Conservation (phyloP, 92 coral and sea anemone species). For the Phenganax subtilis region DNA sequence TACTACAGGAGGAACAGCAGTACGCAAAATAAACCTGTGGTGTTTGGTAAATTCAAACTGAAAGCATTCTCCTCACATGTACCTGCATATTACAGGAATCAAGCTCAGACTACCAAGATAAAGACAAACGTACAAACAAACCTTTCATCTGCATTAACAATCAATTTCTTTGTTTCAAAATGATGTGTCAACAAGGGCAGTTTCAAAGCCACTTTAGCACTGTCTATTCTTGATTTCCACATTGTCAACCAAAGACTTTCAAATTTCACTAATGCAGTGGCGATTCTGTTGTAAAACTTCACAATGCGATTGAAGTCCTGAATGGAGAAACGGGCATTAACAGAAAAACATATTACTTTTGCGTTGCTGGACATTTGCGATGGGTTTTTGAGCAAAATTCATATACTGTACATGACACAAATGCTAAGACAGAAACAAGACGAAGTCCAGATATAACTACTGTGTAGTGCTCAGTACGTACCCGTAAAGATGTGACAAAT, state of each 20-base stretch:
- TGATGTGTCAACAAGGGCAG: conserved; percentile 68
- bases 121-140: not conserved
- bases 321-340: not conserved
- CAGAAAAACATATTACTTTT: not conserved
- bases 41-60: not conserved
- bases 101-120: not conserved
- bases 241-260: conserved; percentile 93
- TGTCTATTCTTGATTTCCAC: conserved; percentile 93
- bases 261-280: conserved; percentile 93
- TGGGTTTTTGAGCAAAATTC: not conserved
- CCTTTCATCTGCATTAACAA: conserved; percentile 99
- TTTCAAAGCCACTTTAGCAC: conserved; percentile 74
- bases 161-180: conserved; percentile 65
- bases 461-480: conserved; percentile 26
- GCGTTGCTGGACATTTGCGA: too few relatives aligned
- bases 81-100: not conserved
- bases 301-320: conserved; percentile 94
- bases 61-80: not conserved
- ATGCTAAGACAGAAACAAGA: not conserved
- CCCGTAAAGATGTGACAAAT: conserved; percentile 79
- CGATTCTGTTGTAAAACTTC: conserved; percentile 93
- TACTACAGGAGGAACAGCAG: too few relatives aligned
- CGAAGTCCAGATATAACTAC: not conserved
- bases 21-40: too few relatives aligned
- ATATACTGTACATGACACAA: not conserved